Evolutionary conservation across 35 echinoderm and acorn worm species (phyloP).

Genomic region (Hemicentrotus pulcherrimus): DNA sequence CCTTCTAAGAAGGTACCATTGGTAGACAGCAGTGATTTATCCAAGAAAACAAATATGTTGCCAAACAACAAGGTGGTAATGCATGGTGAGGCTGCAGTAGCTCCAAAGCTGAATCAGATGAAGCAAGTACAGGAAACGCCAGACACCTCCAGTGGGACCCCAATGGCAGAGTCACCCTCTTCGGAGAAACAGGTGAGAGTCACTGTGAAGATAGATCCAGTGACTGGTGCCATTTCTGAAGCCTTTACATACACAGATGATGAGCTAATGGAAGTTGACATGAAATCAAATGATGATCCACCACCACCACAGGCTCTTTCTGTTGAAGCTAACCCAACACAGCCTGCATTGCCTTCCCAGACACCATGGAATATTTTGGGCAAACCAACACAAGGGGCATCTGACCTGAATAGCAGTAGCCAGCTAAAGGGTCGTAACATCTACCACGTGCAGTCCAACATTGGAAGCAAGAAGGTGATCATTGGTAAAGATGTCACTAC

Average conservation of each 20-base stretch:
- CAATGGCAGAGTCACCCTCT: neutral
- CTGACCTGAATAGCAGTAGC: neutral
- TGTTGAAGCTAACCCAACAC: neutral
- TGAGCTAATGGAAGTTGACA: neutral
- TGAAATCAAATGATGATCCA: neutral
- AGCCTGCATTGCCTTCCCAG: neutral
- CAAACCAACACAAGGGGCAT: neutral
- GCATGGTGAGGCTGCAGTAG: neutral
- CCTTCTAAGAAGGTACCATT: neutral
- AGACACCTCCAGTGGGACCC: neutral
- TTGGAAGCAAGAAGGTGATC: neutral
- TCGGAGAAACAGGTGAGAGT: neutral
- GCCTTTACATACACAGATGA: neutral
- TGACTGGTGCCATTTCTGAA: slow-evolving; percentile 27
- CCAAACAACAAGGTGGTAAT: neutral
- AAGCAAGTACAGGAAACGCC: neutral
- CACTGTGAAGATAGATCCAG: slow-evolving; percentile 21
- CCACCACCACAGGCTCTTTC: neutral
- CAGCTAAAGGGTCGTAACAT: neutral
- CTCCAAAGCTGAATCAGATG: neutral
- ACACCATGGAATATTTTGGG: neutral
- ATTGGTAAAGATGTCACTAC: neutral
- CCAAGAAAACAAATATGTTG: neutral
- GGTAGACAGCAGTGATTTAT: neutral
- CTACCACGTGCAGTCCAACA: neutral